phyloP scores from a whole-genome alignment of 2,888 invertebrate genomes.

The Drosophila nigricruria region DNA sequence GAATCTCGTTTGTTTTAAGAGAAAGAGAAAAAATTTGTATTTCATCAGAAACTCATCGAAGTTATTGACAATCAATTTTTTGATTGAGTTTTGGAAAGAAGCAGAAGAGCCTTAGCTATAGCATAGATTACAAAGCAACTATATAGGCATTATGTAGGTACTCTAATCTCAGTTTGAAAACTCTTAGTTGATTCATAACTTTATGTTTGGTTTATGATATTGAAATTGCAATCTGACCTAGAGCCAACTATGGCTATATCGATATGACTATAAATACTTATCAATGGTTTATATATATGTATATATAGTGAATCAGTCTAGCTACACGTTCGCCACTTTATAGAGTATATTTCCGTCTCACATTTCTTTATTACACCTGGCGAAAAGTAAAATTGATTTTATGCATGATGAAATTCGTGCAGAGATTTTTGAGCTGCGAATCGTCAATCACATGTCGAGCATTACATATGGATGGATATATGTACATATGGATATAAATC shows the following conservation, averaged over 20 bases:
- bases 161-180: background rate
- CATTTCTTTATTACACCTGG: background rate
- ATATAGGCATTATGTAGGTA: background rate
- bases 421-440: conserved; percentile 6
- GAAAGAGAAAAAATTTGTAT: no score
- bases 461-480: conserved; percentile 36
- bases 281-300: background rate
- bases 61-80: no score
- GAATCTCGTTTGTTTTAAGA: no score
- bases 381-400: no score
- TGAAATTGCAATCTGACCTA: background rate
- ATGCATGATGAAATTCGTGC: conserved; percentile 31
- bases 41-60: no score
- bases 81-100: no score
- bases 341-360: background rate
- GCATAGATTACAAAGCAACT: background rate
- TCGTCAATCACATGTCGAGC: conserved; percentile 21
- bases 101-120: background rate
- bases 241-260: background rate
- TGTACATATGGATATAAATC: conserved; percentile 52
- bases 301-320: background rate
- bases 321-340: background rate
- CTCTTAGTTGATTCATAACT: background rate
- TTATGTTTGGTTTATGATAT: background rate
- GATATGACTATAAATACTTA: background rate